phyloP scores from a whole-genome alignment of 2,888 invertebrate species.

The Sclerodermus sp. region DNA sequence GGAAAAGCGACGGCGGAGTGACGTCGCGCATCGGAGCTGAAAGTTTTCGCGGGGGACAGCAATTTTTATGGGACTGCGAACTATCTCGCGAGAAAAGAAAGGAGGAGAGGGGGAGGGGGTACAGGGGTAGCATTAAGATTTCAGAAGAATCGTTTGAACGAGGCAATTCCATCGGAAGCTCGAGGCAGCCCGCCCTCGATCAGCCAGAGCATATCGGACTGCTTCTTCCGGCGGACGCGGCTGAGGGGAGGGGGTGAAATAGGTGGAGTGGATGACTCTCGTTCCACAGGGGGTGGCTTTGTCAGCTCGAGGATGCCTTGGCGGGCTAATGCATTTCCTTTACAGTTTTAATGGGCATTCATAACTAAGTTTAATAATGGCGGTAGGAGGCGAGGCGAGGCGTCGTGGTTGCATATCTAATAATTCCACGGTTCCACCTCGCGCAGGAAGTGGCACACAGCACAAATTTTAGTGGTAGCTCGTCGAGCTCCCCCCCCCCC shows the following conservation, averaged over 20 bases:
- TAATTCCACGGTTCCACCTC: constrained; percentile 40
- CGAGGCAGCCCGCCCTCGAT: too few species aligned
- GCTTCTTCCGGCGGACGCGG: background rate
- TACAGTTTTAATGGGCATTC: constrained; percentile 58
- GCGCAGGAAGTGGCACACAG: constrained; percentile 38
- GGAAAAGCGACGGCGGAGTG: background rate
- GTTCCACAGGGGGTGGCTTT: constrained; percentile 38
- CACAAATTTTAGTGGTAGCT: constrained; percentile 23
- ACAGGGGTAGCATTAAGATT: too few species aligned
- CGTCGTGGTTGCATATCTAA: constrained; percentile 51
- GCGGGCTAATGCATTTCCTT: constrained; percentile 57
- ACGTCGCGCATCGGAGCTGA: background rate
- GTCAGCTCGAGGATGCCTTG: constrained; percentile 36
- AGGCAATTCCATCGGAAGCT: too few species aligned
- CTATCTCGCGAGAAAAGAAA: too few species aligned
- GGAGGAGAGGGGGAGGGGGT: too few species aligned
- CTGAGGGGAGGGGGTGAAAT: background rate
- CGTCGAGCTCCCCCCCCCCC: constrained; percentile 6
- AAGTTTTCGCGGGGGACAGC: too few species aligned
- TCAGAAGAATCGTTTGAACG: too few species aligned
- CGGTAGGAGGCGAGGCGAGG: constrained; percentile 45
- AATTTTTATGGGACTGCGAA: too few species aligned
- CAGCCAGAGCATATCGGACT: background rate
- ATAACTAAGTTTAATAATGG: constrained; percentile 57
- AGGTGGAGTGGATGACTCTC: constrained; percentile 39